A percentile compares a stretch with the other conserved stretches of the same genome.
These are phyloP conservation scores for Hippocampus barbouri DNA, from an alignment of 2,113 vertebrate genomes.

Conservation along the genomic window DNA sequence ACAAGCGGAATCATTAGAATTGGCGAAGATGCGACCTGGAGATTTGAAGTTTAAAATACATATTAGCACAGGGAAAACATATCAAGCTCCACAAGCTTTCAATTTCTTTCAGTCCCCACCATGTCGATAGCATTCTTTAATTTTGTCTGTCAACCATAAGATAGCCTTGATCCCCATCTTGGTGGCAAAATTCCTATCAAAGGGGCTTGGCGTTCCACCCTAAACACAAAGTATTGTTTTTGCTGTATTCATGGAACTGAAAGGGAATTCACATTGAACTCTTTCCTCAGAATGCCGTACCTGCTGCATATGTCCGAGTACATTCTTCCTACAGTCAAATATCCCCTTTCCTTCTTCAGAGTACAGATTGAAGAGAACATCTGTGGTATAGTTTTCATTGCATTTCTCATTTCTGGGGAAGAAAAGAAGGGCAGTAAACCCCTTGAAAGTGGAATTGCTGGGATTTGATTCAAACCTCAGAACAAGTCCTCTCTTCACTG, in stretches of 20 bases:
- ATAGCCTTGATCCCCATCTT: constrained; percentile 88
- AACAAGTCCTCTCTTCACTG: constrained; percentile 87
- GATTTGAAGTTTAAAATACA: constrained; percentile 13
- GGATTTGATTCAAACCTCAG: constrained; percentile 72
- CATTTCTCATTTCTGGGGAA: constrained; percentile 79
- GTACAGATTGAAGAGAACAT: constrained; percentile 90
- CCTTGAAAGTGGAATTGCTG: neutral
- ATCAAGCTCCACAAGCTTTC: neutral
- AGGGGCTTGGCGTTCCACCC: constrained; percentile 87
- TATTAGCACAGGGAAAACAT: constrained; percentile 1
- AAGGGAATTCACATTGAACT: neutral
- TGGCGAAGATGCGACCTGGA: constrained; percentile 87
- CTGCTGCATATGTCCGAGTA: constrained; percentile 95
- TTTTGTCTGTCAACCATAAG: constrained; percentile 83
- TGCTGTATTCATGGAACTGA: neutral
- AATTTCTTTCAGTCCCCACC: constrained; percentile 62
- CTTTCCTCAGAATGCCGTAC: constrained; percentile 48
- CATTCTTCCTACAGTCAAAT: constrained; percentile 89
- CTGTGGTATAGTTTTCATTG: constrained; percentile 84
- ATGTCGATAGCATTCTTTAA: constrained; percentile 85
- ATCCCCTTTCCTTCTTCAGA: constrained; percentile 86
- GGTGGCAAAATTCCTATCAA: constrained; percentile 88
- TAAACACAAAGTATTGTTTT: constrained; percentile 34
- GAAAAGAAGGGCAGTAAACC: neutral
- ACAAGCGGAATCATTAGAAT: constrained; percentile 80